Percentiles rank a stretch among this genome's conserved stretches.
Conservation (phyloP, 2,888 invertebrate species). For the Nomada fucata region DNA sequence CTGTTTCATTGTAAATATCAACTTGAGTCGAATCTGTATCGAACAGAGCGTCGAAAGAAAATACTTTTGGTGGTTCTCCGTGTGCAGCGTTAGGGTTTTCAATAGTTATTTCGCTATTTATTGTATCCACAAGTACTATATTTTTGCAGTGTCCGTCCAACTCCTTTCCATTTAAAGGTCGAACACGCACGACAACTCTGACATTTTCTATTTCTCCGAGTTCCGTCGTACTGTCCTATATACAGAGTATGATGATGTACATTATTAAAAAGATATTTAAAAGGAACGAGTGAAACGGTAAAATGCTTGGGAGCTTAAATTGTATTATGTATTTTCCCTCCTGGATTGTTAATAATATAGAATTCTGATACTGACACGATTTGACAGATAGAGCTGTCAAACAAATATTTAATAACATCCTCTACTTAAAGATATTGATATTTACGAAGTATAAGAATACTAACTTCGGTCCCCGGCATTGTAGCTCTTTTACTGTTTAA, state of each 20-base stretch:
- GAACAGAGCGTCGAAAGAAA: conserved; percentile 98
- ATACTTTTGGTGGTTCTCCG: conserved; percentile 93
- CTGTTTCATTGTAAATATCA: conserved; percentile 98
- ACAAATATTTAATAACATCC: conserved; percentile 20
- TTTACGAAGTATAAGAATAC: conserved; percentile 48
- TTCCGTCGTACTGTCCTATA: conserved; percentile 85
- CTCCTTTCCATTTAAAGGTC: conserved; percentile 96
- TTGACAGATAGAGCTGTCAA: conserved; percentile 58
- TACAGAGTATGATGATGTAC: conserved; percentile 1
- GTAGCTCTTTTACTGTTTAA: conserved; percentile 44
- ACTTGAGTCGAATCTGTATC: conserved; percentile 94
- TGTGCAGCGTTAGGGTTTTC: conserved; percentile 89
- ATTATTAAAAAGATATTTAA: not conserved
- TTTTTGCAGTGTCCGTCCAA: conserved; percentile 88
- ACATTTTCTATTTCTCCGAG: conserved; percentile 95
- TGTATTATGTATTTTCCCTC: not conserved
- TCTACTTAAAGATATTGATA: not conserved
- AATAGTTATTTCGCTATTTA: conserved; percentile 92
- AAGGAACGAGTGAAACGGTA: not conserved
- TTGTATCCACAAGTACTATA: conserved; percentile 91
- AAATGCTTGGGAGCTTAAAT: not conserved
- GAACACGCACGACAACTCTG: conserved; percentile 96
- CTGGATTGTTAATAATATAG: not conserved
- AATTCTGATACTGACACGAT: conserved; percentile 5
- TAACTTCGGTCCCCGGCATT: conserved; percentile 76